phyloP scores from a whole-genome alignment of 2,113 vertebrate genomes.

The Formicarius rufipectus region DNA sequence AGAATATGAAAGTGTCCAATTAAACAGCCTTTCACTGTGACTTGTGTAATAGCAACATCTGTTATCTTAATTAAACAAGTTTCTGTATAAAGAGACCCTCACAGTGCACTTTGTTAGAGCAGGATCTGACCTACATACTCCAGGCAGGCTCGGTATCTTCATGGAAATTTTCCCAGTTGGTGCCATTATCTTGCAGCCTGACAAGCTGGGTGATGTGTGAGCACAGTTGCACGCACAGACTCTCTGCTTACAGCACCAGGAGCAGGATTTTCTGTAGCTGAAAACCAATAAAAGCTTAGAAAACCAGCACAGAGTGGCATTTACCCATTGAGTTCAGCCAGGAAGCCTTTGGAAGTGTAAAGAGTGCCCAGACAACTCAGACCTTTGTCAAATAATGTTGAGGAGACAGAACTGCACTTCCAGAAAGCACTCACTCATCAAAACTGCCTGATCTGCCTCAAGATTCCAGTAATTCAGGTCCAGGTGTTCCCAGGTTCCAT shows the following conservation, averaged over 20 bases:
- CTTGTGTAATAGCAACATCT: slow-evolving; percentile 64
- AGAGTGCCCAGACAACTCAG: accelerated
- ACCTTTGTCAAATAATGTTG: neutral
- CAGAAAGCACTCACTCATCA: neutral
- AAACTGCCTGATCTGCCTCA: neutral
- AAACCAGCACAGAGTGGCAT: neutral
- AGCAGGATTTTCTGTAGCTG: neutral
- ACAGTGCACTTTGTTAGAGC: slow-evolving; percentile 11
- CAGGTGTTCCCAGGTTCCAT: neutral
- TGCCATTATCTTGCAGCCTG: slow-evolving; percentile 50
- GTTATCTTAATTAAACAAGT: slow-evolving; percentile 76
- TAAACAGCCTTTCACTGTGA: slow-evolving; percentile 57
- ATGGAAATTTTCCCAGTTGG: slow-evolving; percentile 59
- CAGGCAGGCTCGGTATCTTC: neutral
- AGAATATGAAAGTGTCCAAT: slow-evolving; percentile 69
- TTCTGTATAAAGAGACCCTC: slow-evolving; percentile 31
- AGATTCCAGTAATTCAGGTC: neutral
- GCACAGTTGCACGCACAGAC: neutral
- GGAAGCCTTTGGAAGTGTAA: neutral
- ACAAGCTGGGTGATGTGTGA: slow-evolving; percentile 38
- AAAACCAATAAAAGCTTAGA: neutral
- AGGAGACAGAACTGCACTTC: neutral
- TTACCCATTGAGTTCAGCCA: neutral
- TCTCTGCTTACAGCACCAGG: neutral
- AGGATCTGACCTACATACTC: slow-evolving; percentile 67